Base-by-base conservation (phyloP, 2,113 vertebrate species). In the Toxostoma redivivum region DNA sequence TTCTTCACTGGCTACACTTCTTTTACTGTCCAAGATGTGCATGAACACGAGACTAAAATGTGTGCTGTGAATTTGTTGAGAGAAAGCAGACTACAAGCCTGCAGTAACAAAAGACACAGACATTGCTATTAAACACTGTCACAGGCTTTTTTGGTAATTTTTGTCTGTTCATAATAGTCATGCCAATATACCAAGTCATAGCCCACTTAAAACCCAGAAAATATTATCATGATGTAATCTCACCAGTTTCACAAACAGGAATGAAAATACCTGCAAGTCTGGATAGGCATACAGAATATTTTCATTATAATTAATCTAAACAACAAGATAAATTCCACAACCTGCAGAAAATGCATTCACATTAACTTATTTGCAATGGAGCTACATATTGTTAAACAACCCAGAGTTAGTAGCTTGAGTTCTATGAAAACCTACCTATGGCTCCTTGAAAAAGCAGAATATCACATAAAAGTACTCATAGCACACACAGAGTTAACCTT, bases 401-500 rank as follows among this genome's bases (percentile, higher is more conserved):
- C 15, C 64, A 19, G 79, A 69, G 64, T 33, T 10, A 65, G 60
- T n/a, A 91, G 51, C 51, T 56, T 0, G 0, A 82, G 50, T 35
- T 78, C 64, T 35, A 2, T 51, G 51, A 56, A 84, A 67, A 74
- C 7, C 2, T 7, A 44, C 3, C 57, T 64, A 0, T 20, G 42
- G 21, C 73, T 85, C 73, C 70, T 64, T 61, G 57, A 15, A 58
- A 78, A 45, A 35, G 11, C 2, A 78, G 40, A 64, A 23, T 21
- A 24, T 51, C 31, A 9, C 11, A 56, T 13, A 9, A 37, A 47
- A 72, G 72, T 33, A 56, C 56, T 70, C 47, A 2, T 8, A 56
- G 94, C 64, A 84, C 61, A 74, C 79, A 87, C 31, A 71, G 88
- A 50, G 90, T 95, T 96, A 95, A 94, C 18, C 9, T 86, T 61